A percentile compares a stretch with the other conserved stretches of the same genome.
These are phyloP conservation scores for Dolichotis patagonum DNA, from an alignment of 2,113 vertebrate species.

Conservation along the genomic window DNA sequence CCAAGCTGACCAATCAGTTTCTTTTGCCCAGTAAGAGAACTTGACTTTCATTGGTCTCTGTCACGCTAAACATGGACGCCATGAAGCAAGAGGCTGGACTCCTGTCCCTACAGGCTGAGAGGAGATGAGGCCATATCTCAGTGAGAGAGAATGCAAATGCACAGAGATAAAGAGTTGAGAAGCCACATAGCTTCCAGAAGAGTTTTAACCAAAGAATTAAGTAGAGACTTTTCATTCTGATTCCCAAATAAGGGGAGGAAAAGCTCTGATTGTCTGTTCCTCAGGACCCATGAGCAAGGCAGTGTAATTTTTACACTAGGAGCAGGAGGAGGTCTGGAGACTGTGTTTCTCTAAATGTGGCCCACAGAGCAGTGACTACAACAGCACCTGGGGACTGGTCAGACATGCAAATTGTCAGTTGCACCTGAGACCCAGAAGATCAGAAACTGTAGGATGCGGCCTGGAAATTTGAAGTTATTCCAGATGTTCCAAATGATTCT, in stretches of 20 bases:
- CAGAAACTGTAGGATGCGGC: background rate
- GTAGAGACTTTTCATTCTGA: background rate
- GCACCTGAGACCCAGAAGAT: background rate
- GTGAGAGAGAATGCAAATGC: background rate
- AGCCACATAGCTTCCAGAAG: background rate
- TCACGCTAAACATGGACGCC: background rate
- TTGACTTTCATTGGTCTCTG: background rate
- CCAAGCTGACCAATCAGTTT: background rate
- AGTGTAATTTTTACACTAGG: background rate
- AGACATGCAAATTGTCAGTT: background rate
- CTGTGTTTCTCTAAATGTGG: background rate
- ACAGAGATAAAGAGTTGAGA: background rate
- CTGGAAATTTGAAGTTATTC: background rate
- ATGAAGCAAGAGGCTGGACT: background rate
- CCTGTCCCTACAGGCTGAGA: background rate
- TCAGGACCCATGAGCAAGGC: background rate
- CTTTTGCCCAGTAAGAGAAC: background rate
- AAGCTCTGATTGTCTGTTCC: background rate
- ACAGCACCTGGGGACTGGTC: background rate
- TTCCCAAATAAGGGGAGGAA: background rate
- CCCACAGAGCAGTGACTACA: background rate
- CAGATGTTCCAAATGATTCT: background rate
- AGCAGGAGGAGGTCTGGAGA: background rate
- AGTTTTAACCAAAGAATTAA: background rate
- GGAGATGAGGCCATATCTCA: background rate